Percentiles rank a stretch among this genome's conserved stretches.
Evolutionary conservation across 2,888 invertebrate species (phyloP).

Genomic region (Phytoseiulus persimilis): DNA sequence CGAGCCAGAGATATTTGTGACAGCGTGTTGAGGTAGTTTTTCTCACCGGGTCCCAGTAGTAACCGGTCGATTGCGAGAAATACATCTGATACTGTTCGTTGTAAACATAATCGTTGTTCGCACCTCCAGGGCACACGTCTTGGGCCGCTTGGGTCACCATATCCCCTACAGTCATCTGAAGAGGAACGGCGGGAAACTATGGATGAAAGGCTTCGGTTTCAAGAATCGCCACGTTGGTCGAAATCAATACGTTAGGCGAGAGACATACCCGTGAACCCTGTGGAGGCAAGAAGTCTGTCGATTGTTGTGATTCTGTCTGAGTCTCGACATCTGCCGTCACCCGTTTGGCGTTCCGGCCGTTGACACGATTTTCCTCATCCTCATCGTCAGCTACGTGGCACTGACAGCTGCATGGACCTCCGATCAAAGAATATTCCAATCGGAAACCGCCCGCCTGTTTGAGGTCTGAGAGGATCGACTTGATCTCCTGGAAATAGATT

Average conservation of each 20-base stretch:
- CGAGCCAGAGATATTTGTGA: too few species aligned
- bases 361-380: background rate
- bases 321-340: conserved; percentile 6
- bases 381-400: conserved; percentile 9
- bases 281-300: conserved; percentile 26
- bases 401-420: conserved; percentile 12
- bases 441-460: conserved; percentile 32
- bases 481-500: background rate
- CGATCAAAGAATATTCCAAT: conserved; percentile 7
- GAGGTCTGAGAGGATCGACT: conserved; percentile 21
- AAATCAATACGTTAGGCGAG: background rate
- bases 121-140: conserved; percentile 28
- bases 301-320: conserved; percentile 18
- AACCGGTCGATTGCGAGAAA: conserved; percentile 33
- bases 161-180: conserved; percentile 17
- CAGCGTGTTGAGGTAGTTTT: too few species aligned
- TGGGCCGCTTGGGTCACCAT: conserved; percentile 31
- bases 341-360: background rate
- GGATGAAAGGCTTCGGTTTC: background rate
- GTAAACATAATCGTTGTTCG: conserved; percentile 24
- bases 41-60: conserved; percentile 33
- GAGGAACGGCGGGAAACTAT: background rate
- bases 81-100: conserved; percentile 33
- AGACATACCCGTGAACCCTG: conserved; percentile 8
- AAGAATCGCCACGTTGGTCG: background rate